Evolutionary conservation across 2,888 invertebrate species (phyloP).

Genomic region (Tetanocera ferruginea): DNA sequence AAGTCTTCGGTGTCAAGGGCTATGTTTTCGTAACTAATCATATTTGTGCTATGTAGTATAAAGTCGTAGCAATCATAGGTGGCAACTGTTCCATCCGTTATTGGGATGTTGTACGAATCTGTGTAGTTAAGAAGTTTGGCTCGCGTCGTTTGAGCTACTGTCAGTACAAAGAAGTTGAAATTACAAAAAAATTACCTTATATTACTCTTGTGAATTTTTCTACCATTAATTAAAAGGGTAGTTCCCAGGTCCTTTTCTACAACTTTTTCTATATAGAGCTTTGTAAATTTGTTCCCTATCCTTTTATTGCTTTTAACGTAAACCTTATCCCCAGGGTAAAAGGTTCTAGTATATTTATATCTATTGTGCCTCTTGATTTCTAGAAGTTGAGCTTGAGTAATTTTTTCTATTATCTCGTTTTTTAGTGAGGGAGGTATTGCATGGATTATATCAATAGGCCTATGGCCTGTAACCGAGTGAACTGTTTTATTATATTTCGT

Average conservation of each 20-base stretch:
- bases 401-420: constrained; percentile 5
- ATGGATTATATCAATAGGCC: constrained; percentile 17
- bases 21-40: not conserved
- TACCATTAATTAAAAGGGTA: not conserved
- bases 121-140: constrained; percentile 17
- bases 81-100: not conserved
- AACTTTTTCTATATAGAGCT: not conserved
- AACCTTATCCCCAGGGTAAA: constrained; percentile 3
- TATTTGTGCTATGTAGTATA: not conserved
- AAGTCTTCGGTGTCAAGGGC: not conserved
- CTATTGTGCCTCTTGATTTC: not conserved
- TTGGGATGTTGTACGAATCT: not conserved
- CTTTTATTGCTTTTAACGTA: constrained; percentile 10
- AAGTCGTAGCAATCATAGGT: not conserved
- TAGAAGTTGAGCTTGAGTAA: too few species aligned
- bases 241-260: not conserved
- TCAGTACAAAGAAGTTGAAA: not conserved
- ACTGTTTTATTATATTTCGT: constrained; percentile 44
- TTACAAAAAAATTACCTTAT: constrained; percentile 10
- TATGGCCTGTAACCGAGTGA: constrained; percentile 30
- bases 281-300: not conserved
- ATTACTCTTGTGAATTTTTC: constrained; percentile 18
- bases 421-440: constrained; percentile 6
- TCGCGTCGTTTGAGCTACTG: not conserved
- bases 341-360: not conserved